A percentile compares a stretch with the other conserved stretches of the same genome.
These are phyloP conservation scores for Platerodrilus igneus DNA, from an alignment of 2,888 invertebrate species.

Conservation along the genomic window DNA sequence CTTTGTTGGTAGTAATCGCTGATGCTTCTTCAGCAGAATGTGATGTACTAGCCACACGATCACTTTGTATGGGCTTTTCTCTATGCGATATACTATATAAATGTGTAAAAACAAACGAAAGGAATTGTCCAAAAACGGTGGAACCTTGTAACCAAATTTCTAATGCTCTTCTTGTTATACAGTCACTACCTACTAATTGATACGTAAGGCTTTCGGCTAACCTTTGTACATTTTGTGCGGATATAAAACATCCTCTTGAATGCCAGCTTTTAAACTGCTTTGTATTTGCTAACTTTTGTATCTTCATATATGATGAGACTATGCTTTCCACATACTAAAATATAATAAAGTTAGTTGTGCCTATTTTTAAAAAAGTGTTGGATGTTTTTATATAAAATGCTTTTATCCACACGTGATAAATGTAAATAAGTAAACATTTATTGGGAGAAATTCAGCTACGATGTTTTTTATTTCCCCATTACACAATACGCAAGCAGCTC, in stretches of 20 bases:
- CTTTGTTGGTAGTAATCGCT: conserved; percentile 44
- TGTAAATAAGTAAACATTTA: too few relatives aligned
- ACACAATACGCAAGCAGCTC: too few relatives aligned
- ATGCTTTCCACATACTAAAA: conserved; percentile 69
- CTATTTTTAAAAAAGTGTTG: too few relatives aligned
- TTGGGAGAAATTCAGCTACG: too few relatives aligned
- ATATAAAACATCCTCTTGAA: conserved; percentile 55
- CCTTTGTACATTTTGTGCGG: conserved; percentile 54
- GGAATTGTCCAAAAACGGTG: conserved; percentile 49
- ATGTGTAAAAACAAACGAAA: conserved; percentile 53
- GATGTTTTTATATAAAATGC: too few relatives aligned
- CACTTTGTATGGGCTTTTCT: conserved; percentile 39
- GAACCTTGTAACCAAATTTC: conserved; percentile 51
- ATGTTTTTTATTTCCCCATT: too few relatives aligned
- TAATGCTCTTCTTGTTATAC: conserved; percentile 44
- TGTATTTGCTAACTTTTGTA: conserved; percentile 56
- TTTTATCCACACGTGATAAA: too few relatives aligned
- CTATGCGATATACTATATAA: conserved; percentile 53
- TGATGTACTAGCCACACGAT: conserved; percentile 17
- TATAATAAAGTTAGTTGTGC: too few relatives aligned
- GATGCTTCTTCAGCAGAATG: conserved; percentile 30
- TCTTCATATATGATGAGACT: conserved; percentile 69
- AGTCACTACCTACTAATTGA: conserved; percentile 47
- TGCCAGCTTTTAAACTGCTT: conserved; percentile 57
- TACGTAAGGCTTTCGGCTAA: conserved; percentile 57